Percentiles rank a stretch among this genome's conserved stretches.
Evolutionary conservation across 2,113 vertebrate species (phyloP).

Genomic region (Tamias sibiricus): DNA sequence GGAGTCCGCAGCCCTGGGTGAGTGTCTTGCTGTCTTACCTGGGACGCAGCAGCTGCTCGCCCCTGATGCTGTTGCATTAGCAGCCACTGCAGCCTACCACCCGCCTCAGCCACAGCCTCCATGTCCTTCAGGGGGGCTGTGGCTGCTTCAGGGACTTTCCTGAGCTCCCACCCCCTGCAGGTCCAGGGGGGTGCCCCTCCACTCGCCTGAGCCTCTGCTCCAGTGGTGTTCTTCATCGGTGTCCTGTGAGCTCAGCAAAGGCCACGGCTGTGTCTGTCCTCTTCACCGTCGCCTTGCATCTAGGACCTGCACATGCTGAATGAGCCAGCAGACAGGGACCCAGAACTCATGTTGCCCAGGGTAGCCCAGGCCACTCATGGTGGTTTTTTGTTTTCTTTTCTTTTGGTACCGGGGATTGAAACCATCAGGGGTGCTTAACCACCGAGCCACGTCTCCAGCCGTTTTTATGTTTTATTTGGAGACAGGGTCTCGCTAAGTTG

Average conservation of each 20-base stretch:
- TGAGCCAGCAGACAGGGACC: not conserved
- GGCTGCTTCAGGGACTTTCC: not conserved
- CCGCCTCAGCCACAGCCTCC: not conserved
- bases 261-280: not conserved
- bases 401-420: no score
- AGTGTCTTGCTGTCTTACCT: not conserved
- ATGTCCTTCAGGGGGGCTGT: not conserved
- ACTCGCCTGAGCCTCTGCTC: not conserved
- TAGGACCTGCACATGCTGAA: accelerated
- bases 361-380: not conserved
- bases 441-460: no score
- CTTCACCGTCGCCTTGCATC: not conserved
- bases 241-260: not conserved
- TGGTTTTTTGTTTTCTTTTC: no score
- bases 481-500: no score
- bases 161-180: not conserved
- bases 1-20: no score
- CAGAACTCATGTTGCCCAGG: not conserved
- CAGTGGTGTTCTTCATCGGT: no score
- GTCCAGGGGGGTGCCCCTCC: not conserved
- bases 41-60: no score
- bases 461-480: no score
- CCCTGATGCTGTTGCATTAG: no score
- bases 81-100: not conserved
- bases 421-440: no score